phyloP scores from a whole-genome alignment of 2,888 invertebrate species.

The Caenorhabditis imperialis region DNA sequence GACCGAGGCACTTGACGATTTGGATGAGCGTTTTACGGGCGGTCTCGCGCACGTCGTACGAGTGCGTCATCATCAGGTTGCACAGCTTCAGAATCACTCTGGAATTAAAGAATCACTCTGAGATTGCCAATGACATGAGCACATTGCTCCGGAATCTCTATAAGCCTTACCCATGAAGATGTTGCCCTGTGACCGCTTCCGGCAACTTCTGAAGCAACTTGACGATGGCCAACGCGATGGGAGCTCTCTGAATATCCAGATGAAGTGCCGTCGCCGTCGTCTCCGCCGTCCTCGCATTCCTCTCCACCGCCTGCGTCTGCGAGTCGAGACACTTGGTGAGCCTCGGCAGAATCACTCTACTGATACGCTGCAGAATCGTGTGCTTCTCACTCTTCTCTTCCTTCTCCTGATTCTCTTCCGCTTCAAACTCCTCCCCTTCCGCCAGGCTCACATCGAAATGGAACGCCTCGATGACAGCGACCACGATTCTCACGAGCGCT shows the following conservation, averaged over 20 bases:
- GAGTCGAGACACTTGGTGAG: constrained; percentile 51
- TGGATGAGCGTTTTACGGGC: constrained; percentile 80
- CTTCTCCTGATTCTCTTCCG: constrained; percentile 28
- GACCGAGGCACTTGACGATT: constrained; percentile 89
- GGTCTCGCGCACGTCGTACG: constrained; percentile 64
- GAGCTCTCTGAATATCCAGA: constrained; percentile 90
- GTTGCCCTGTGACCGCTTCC: constrained; percentile 77
- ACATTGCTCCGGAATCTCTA: too few relatives aligned
- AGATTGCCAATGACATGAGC: not conserved
- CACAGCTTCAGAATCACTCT: constrained; percentile 84
- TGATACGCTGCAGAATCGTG: constrained; percentile 51
- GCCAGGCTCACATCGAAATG: constrained; percentile 84
- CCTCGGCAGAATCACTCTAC: constrained; percentile 48
- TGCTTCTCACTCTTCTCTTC: constrained; percentile 37
- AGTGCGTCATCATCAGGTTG: constrained; percentile 89
- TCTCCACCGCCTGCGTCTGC: constrained; percentile 45
- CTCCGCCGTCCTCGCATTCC: constrained; percentile 52
- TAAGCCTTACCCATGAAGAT: constrained; percentile 83
- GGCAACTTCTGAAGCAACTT: constrained; percentile 92
- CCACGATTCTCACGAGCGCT: constrained; percentile 80
- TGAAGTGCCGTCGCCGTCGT: constrained; percentile 78
- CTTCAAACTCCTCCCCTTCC: constrained; percentile 34
- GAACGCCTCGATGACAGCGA: constrained; percentile 88
- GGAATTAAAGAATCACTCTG: constrained; percentile 10
- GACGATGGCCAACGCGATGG: constrained; percentile 92